Conservation (phyloP, 2,797 vertebrate genomes). For the Argya squamiceps region DNA sequence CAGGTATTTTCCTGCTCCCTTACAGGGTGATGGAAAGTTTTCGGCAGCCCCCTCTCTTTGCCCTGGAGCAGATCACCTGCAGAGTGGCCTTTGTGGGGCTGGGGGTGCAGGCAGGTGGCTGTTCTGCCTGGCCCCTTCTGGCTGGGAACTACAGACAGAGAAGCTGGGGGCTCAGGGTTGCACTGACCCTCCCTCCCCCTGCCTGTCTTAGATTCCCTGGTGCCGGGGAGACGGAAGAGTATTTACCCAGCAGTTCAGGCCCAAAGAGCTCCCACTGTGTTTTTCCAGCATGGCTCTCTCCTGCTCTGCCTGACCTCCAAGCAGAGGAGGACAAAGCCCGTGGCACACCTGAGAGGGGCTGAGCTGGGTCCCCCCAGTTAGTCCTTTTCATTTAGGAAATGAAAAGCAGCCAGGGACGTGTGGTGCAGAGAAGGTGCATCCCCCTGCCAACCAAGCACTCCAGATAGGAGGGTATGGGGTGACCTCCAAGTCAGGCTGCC, state of each 20-base stretch:
- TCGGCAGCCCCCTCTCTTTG: background rate
- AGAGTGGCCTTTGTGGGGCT: background rate
- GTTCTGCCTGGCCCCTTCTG: background rate
- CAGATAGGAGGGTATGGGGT: fast-evolving
- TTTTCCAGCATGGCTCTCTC: background rate
- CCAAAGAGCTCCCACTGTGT: background rate
- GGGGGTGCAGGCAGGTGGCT: background rate
- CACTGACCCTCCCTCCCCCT: background rate
- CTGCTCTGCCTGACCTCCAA: background rate
- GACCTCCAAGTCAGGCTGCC: background rate
- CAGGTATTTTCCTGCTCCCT: conserved; percentile 2
- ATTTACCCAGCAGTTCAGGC: background rate
- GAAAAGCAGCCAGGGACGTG: background rate
- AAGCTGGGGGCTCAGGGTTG: background rate
- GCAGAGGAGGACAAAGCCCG: fast-evolving
- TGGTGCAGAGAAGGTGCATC: background rate
- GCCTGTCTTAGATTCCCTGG: background rate
- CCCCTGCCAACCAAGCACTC: fast-evolving
- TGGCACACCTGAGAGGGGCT: background rate
- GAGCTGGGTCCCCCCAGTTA: background rate
- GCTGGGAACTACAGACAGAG: background rate
- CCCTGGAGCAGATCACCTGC: conserved; percentile 41
- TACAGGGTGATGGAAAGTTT: background rate
- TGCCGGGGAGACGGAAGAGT: fast-evolving
- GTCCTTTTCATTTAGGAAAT: background rate